Percentiles rank a stretch among this genome's conserved stretches.
These are phyloP conservation scores for Phrixothrix hirtus DNA, from an alignment of 2,888 invertebrate genomes.

Conservation along the genomic window DNA sequence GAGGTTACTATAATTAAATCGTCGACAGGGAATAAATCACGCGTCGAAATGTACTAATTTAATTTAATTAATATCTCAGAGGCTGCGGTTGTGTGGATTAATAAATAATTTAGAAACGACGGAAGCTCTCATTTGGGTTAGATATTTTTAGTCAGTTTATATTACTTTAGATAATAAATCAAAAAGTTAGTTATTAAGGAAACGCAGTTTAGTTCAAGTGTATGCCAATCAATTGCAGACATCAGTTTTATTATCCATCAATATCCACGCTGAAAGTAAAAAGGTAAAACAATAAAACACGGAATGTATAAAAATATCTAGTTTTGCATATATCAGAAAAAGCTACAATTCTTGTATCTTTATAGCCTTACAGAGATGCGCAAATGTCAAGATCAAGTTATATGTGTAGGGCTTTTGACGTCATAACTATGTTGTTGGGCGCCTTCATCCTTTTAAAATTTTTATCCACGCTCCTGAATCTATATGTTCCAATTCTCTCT, in stretches of 20 bases:
- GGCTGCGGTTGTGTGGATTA: constrained; percentile 36
- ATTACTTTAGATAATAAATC: constrained; percentile 3
- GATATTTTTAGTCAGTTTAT: constrained; percentile 19
- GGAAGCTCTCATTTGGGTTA: constrained; percentile 5
- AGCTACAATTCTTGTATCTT: constrained; percentile 43
- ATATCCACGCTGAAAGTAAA: background rate
- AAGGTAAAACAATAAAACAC: constrained; percentile 13
- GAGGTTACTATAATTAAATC: constrained; percentile 41
- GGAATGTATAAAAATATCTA: constrained; percentile 37
- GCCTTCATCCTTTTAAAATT: constrained; percentile 17
- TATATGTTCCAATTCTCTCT: constrained; percentile 5
- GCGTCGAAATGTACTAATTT: constrained; percentile 43
- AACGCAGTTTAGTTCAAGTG: background rate
- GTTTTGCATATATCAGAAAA: constrained; percentile 44
- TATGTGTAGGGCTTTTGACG: constrained; percentile 43
- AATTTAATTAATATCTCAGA: constrained; percentile 44
- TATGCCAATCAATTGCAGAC: constrained; percentile 1
- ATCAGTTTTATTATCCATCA: background rate
- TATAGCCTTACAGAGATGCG: constrained; percentile 42
- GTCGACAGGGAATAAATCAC: constrained; percentile 43
- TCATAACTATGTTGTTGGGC: constrained; percentile 22
- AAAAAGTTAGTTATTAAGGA: constrained; percentile 1
- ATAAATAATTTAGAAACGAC: constrained; percentile 34
- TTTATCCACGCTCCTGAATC: constrained; percentile 8
- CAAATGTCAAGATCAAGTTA: constrained; percentile 44